Percentiles rank a stretch among this genome's conserved stretches.
phyloP scores from a whole-genome alignment of 2,113 vertebrate genomes.

The Thalassoma bifasciatum region DNA sequence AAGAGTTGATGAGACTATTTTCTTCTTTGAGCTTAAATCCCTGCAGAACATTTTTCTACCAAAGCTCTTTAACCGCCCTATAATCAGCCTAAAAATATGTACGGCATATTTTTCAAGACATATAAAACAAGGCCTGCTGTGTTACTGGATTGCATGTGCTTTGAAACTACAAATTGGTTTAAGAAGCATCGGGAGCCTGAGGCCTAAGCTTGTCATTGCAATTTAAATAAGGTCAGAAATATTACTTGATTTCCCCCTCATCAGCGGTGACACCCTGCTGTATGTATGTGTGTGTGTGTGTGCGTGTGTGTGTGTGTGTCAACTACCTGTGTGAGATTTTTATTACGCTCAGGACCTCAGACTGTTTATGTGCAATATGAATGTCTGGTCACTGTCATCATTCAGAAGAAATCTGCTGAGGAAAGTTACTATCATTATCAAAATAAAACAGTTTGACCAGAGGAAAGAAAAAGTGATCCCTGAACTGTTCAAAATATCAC shows the following conservation, averaged over 20 bases:
- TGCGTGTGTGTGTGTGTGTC: background rate
- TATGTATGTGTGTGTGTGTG: background rate
- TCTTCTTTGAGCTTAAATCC: slow-evolving; percentile 24
- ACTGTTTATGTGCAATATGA: slow-evolving; percentile 60
- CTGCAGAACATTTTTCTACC: slow-evolving; percentile 12
- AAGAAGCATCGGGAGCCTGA: background rate
- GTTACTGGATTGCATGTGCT: slow-evolving; percentile 18
- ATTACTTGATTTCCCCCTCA: slow-evolving; percentile 4
- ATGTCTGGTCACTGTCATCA: slow-evolving; percentile 49
- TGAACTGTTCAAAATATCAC: slow-evolving; percentile 25
- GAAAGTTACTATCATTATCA: slow-evolving; percentile 6
- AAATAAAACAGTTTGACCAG: slow-evolving; percentile 35
- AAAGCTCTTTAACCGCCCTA: slow-evolving; percentile 33
- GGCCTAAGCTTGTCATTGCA: slow-evolving; percentile 17
- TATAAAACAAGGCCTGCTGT: slow-evolving; percentile 4
- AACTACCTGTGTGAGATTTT: slow-evolving; percentile 28
- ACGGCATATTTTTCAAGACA: slow-evolving; percentile 16
- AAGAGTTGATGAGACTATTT: slow-evolving; percentile 14
- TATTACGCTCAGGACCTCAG: slow-evolving; percentile 69
- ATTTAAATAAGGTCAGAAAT: background rate
- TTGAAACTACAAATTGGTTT: slow-evolving; percentile 26
- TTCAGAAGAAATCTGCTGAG: slow-evolving; percentile 18
- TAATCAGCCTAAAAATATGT: slow-evolving; percentile 32
- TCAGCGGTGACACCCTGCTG: slow-evolving; percentile 5
- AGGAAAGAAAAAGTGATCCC: slow-evolving; percentile 22